These are phyloP conservation scores for Chaunax sp. DNA, from an alignment of 2,797 vertebrate genomes.

Conservation along the genomic window DNA sequence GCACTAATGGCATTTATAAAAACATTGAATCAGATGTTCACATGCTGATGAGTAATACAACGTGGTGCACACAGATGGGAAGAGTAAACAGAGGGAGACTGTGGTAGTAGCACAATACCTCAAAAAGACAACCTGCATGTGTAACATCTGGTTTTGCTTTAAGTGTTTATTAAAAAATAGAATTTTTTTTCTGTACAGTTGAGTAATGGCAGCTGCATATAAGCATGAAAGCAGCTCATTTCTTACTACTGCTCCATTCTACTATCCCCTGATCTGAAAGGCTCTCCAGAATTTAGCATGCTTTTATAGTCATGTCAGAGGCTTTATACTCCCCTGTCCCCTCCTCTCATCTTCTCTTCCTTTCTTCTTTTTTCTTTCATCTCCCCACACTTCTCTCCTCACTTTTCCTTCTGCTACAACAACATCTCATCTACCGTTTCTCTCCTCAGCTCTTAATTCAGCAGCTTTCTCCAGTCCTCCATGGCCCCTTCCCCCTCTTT, in stretches of 20 bases:
- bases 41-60: slow-evolving; percentile 2
- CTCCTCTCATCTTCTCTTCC: slow-evolving; percentile 44
- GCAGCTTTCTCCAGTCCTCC: slow-evolving; percentile 11
- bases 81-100: neutral
- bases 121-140: neutral
- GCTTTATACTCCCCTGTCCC: slow-evolving; percentile 37
- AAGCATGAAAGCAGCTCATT: slow-evolving; percentile 53
- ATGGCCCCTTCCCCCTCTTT: neutral
- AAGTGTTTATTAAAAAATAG: slow-evolving; percentile 8
- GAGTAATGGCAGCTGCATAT: slow-evolving; percentile 30
- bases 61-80: neutral
- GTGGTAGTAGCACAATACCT: slow-evolving; percentile 4
- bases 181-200: slow-evolving; percentile 24
- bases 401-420: slow-evolving; percentile 24
- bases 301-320: slow-evolving; percentile 51
- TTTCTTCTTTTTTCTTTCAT: slow-evolving; percentile 29
- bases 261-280: slow-evolving; percentile 56
- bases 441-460: slow-evolving; percentile 15
- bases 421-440: neutral
- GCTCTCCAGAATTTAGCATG: slow-evolving; percentile 52
- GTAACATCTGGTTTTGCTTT: slow-evolving; percentile 4
- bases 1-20: slow-evolving; percentile 35
- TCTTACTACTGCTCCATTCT: slow-evolving; percentile 35
- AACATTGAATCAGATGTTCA: slow-evolving; percentile 25
- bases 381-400: slow-evolving; percentile 15